These are phyloP conservation scores for Aphidius ervi DNA, from an alignment of 1,140 invertebrate genomes.

Conservation along the genomic window DNA sequence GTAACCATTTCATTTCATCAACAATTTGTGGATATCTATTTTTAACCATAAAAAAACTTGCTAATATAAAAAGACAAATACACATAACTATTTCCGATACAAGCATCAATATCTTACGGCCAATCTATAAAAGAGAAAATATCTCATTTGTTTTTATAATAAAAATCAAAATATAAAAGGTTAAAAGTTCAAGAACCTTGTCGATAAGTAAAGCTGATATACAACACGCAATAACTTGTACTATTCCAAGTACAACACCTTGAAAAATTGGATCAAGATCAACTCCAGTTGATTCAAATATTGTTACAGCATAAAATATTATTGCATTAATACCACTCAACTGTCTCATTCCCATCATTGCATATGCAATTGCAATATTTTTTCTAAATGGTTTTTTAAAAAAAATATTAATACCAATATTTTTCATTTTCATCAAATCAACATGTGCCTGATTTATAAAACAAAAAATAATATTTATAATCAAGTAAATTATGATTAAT, in stretches of 20 bases:
- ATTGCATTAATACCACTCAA: constrained; percentile 60
- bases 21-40: constrained; percentile 17
- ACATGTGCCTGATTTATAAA: constrained; percentile 21
- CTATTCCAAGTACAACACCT: constrained; percentile 65
- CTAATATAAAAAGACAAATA: constrained; percentile 59
- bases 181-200: constrained; percentile 39
- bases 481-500: background rate
- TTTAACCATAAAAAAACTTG: constrained; percentile 62
- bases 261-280: constrained; percentile 43
- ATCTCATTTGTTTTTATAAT: background rate
- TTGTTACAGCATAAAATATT: constrained; percentile 57
- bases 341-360: constrained; percentile 60
- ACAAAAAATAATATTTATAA: constrained; percentile 2
- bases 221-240: constrained; percentile 69
- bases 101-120: constrained; percentile 66
- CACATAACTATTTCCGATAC: constrained; percentile 64
- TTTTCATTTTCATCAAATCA: background rate
- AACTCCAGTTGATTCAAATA: constrained; percentile 54
- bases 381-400: constrained; percentile 27
- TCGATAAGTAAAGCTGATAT: constrained; percentile 63
- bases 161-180: constrained; percentile 16
- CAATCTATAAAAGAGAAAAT: constrained; percentile 41
- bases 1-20: constrained; percentile 49
- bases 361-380: constrained; percentile 30
- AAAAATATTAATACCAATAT: constrained; percentile 13